Evolutionary conservation across 2,888 invertebrate species (phyloP).

Genomic region (Cryptocephalus primarius): DNA sequence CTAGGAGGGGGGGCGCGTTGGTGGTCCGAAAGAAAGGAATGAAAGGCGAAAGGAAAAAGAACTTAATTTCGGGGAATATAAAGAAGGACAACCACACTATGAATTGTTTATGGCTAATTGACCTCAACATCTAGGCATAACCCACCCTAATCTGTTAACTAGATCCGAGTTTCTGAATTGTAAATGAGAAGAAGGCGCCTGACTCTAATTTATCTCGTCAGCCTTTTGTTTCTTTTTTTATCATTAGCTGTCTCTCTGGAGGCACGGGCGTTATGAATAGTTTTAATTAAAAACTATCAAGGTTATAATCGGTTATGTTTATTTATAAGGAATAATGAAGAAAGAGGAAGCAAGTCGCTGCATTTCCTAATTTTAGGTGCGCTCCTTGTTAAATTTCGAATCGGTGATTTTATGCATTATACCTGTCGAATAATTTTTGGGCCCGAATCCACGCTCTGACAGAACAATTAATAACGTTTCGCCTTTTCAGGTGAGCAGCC

Average conservation of each 20-base stretch:
- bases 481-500: too few relatives aligned
- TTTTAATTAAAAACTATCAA: slow-evolving; percentile 19
- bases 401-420: too few relatives aligned
- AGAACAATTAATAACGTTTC: too few relatives aligned
- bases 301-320: slow-evolving; percentile 7
- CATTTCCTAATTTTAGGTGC: too few relatives aligned
- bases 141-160: slow-evolving; percentile 17
- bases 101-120: slow-evolving; percentile 21
- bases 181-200: slow-evolving; percentile 28
- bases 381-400: too few relatives aligned
- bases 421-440: too few relatives aligned
- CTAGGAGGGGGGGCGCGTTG: too few relatives aligned
- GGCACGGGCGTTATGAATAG: slow-evolving; percentile 17
- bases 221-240: slow-evolving; percentile 16
- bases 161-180: slow-evolving; percentile 21
- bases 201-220: slow-evolving; percentile 24
- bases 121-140: slow-evolving; percentile 15
- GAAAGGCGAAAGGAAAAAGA: too few relatives aligned
- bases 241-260: slow-evolving; percentile 13
- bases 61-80: too few relatives aligned
- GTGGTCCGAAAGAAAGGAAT: too few relatives aligned
- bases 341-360: neutral
- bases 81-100: neutral
- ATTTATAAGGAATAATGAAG: slow-evolving; percentile 6
- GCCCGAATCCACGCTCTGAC: too few relatives aligned